Conservation (phyloP, 2,797 vertebrate species). For the Sebastes trivittatus region DNA sequence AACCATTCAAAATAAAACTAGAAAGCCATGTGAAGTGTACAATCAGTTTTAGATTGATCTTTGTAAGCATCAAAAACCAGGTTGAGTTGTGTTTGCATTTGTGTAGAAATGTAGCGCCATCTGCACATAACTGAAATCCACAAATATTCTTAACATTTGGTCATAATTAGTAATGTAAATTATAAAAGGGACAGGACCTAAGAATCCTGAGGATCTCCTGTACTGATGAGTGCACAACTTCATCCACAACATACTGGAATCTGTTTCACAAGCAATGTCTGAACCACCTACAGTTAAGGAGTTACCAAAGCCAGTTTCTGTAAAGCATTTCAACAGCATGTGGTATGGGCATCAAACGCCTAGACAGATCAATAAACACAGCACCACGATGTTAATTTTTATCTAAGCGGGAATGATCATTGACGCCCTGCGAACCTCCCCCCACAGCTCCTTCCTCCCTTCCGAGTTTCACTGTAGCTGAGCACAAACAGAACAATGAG, state of each 20-base stretch:
- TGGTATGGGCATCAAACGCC: background rate
- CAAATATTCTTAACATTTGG: background rate
- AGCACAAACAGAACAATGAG: constrained; percentile 46
- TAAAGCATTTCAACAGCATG: background rate
- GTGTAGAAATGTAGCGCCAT: background rate
- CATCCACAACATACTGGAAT: background rate
- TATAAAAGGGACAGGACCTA: background rate
- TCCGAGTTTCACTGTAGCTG: constrained; percentile 6
- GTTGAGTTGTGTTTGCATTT: background rate
- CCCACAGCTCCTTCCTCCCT: background rate
- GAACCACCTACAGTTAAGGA: background rate
- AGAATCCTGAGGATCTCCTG: background rate
- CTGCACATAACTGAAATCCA: background rate
- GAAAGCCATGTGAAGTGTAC: no score
- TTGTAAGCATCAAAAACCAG: background rate
- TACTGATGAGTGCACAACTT: background rate
- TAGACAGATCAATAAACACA: constrained; percentile 9
- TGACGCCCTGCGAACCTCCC: background rate
- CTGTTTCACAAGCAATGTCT: background rate
- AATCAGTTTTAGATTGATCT: no score
- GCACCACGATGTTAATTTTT: background rate
- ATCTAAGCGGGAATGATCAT: constrained; percentile 23
- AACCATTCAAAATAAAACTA: no score
- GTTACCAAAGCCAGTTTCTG: background rate
- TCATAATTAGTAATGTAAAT: background rate